Conservation (phyloP, 2,113 vertebrate species). For the Syngnathus typhle region DNA sequence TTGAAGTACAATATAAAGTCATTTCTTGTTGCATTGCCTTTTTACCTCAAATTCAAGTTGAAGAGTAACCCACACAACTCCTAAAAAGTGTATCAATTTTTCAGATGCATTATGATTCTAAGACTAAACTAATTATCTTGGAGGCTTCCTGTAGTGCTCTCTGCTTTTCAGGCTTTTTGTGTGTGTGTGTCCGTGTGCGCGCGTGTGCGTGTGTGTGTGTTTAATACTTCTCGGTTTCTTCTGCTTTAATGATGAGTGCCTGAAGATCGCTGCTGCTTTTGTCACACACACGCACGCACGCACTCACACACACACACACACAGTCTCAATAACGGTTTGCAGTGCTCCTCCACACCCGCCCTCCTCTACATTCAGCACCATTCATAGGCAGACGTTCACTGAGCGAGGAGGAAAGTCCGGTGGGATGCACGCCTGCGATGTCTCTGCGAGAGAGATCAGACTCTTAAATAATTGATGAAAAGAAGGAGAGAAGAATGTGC, state of each 20-base stretch:
- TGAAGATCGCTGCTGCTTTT: constrained; percentile 44
- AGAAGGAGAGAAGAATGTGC: constrained; percentile 21
- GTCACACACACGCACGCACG: constrained; percentile 11
- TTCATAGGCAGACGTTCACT: constrained; percentile 32
- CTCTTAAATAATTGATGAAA: constrained; percentile 66
- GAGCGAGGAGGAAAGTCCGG: constrained; percentile 57
- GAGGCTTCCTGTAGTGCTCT: constrained; percentile 8
- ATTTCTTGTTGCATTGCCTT: not conserved
- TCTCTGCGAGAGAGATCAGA: constrained; percentile 56
- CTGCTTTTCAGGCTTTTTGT: constrained; percentile 6
- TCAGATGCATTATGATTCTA: not conserved
- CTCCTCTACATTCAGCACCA: constrained; percentile 9
- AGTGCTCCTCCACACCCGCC: constrained; percentile 7
- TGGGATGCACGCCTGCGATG: constrained; percentile 64
- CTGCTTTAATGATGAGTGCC: constrained; percentile 37
- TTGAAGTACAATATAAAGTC: not conserved
- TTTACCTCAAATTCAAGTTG: not conserved
- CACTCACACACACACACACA: constrained; percentile 17
- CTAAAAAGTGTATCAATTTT: not conserved
- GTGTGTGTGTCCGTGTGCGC: not conserved
- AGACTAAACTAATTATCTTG: not conserved
- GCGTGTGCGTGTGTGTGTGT: not conserved
- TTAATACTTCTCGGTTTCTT: constrained; percentile 23
- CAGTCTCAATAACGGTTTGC: not conserved
- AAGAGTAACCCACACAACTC: not conserved